Conservation (phyloP, 2,113 vertebrate genomes). For the Phainopepla nitens region DNA sequence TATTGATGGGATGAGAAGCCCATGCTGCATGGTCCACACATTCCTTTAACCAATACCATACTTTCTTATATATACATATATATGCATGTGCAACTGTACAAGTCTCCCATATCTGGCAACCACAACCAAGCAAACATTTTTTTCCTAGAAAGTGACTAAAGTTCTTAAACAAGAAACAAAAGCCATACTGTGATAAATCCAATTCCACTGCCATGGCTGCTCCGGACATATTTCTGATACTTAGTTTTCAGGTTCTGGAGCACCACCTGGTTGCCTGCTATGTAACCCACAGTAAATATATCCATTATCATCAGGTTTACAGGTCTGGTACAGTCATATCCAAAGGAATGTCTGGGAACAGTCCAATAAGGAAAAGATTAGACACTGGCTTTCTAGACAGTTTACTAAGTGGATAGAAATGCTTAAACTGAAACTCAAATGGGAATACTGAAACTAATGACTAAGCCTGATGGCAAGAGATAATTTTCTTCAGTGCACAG, state of each 20-base stretch:
- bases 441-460: neutral
- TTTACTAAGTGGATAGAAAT: neutral
- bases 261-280: conserved; percentile 88
- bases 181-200: conserved; percentile 80
- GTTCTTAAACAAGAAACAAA: neutral
- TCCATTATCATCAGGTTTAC: conserved; percentile 86
- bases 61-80: neutral
- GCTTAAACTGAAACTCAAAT: neutral
- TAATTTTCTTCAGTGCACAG: neutral
- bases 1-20: neutral
- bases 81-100: neutral
- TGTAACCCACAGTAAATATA: conserved; percentile 73
- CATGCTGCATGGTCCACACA: neutral
- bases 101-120: neutral
- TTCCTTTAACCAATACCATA: neutral
- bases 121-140: neutral
- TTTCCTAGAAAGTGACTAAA: neutral
- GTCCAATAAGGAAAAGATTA: conserved; percentile 64
- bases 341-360: conserved; percentile 85
- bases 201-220: conserved; percentile 81
- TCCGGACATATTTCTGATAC: conserved; percentile 81
- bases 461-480: neutral
- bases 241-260: conserved; percentile 78
- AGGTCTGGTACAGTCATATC: conserved; percentile 85
- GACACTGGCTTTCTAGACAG: neutral